Base-by-base conservation (phyloP, 2,888 invertebrate species). In the Dastarcus helophoroides region DNA sequence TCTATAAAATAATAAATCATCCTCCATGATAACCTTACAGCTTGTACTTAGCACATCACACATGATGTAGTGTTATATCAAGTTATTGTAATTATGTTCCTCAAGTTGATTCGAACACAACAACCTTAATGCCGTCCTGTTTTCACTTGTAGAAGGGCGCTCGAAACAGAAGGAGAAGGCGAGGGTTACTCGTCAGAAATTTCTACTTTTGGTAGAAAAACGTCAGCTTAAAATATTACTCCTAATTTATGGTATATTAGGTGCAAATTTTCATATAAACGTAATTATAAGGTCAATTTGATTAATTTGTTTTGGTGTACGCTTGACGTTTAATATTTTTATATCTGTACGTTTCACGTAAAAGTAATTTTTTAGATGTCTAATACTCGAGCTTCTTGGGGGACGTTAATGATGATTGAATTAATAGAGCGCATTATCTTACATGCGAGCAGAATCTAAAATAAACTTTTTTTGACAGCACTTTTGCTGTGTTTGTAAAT, bases 1-100 rank as follows among this genome's bases (percentile, higher is more conserved):
- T 40, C 29, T 42, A 44, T 37, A 44, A 44, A 39, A 46, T 43
- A 46, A 51, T 51, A 51, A 51, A 51, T 51, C 51, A 51, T 48
- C 43, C 46, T 32, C 28, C 38, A 42, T 42, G 42, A 42, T 37
- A 45, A 36, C 37, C 35, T 42, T 43, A 40, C 31, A 49, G 46
- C 47, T 50, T 45, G 48, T 56, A 54, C 50, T 57, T 57, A 56
- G 50, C 49, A 50, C 53, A 56, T 56, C 54, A 56, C 48, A 47
- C 43, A 53, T 57, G 57, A 57, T 57, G 48, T 56, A 57, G 55
- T 55, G 56, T 50, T 53, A 47, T 50, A 51, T 50, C 47, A 44
- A 45, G 38, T 46, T 44, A 45, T 47, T 43, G 42, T 49, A 50
- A 48, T 50, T 51, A 42, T 6, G 6, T 17, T 17, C n/a, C 19